Conservation (phyloP, 2,888 invertebrate species). For the Macrosoma leucophasiata region DNA sequence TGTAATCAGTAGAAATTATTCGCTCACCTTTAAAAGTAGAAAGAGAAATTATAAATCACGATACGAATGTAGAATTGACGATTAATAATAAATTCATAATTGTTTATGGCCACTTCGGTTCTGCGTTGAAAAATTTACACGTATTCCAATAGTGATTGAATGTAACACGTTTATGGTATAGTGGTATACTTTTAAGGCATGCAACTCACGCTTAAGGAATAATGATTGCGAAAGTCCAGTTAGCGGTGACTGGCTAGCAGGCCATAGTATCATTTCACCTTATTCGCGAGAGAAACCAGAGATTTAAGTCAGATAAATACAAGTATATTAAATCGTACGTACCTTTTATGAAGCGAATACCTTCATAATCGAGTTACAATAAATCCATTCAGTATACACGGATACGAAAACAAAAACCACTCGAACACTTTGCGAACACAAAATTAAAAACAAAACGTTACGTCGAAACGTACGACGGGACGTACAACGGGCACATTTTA, state of each 20-base stretch:
- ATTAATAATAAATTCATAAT: constrained; percentile 43
- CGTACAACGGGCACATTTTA: constrained; percentile 48
- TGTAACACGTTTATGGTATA: constrained; percentile 44
- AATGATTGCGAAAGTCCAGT: constrained; percentile 72
- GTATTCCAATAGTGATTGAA: constrained; percentile 40
- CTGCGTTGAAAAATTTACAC: constrained; percentile 41
- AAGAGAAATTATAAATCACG: constrained; percentile 53
- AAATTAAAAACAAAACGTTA: constrained; percentile 42
- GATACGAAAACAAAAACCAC: constrained; percentile 59
- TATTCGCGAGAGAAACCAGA: constrained; percentile 25
- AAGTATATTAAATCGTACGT: constrained; percentile 21
- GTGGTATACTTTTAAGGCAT: constrained; percentile 58
- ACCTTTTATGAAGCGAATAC: constrained; percentile 46
- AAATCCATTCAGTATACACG: constrained; percentile 68
- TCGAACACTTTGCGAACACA: constrained; percentile 56
- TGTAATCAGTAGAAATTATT: constrained; percentile 47
- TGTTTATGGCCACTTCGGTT: constrained; percentile 35
- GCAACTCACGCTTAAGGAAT: constrained; percentile 62
- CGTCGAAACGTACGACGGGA: constrained; percentile 30
- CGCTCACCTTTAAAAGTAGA: constrained; percentile 40
- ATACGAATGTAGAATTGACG: constrained; percentile 43
- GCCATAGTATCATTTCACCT: constrained; percentile 25
- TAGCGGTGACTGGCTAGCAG: constrained; percentile 43
- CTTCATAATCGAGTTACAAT: constrained; percentile 60
- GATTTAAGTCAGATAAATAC: constrained; percentile 12